Evolutionary conservation across 2,888 invertebrate species (phyloP), one percentile per base, ranked within the genome.

Genomic region (Ctena decussata): DNA sequence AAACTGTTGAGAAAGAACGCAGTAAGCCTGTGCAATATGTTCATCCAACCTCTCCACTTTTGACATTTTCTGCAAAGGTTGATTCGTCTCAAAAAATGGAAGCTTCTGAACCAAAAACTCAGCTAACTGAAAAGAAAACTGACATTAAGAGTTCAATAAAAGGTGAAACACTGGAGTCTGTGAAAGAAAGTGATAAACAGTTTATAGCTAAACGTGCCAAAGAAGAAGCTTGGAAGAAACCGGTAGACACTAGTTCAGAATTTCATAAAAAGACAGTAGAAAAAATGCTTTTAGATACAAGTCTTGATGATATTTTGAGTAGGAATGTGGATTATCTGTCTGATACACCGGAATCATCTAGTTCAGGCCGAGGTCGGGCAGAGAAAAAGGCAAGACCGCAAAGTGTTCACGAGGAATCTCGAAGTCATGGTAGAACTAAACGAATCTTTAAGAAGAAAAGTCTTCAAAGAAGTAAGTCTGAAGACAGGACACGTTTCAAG

Each of bases 281-380:
- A 27, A 87, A 57, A 49, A 41, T 75, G 15, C 41, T 89, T 8
- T 76, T 84, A 72, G 89, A 89, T 39, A 79, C 89, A 46, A 89
- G 80, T 77, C 57, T 89, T 6, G 89, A 89, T 80, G 89, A 89
- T 77, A 89, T 89, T 49, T 74, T 89, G 32, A 75, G 84, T 57
- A 80, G 81, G 49, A 89, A 89, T 83, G 81, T 85, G 44, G 89
- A 89, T 39, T 89, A 86, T 74, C 60, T 89, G 44, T 85, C 85
- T 79, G 89, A 89, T 37, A 18, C 84, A 32, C 85, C 82, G 30
- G 86, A 86, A 30, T 60, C 83, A 15, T 73, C 77, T n/a, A 78
- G 86, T 8, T 77, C 80, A 35, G 41, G 69, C 5, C 60, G 70
- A 53, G 74, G 81, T 2, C 37, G 74, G 8, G 30, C 73, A 12